Conservation (phyloP, 2,113 vertebrate genomes). For the Daphoenositta chrysoptera region DNA sequence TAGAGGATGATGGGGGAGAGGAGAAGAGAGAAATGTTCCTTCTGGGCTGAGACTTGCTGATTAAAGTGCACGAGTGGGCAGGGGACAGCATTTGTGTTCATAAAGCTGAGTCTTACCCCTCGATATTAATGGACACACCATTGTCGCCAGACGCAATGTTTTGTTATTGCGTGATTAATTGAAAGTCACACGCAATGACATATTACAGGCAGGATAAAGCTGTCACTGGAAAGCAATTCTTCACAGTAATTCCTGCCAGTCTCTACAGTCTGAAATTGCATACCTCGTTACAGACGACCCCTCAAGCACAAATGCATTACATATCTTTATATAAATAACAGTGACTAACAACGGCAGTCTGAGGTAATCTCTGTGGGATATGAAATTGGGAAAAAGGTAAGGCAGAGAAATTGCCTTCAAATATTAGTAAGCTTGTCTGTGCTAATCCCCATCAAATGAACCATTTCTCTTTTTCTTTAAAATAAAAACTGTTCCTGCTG, state of each 20-base stretch:
- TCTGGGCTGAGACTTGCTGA: slow-evolving; percentile 19
- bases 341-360: slow-evolving; percentile 50
- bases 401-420: slow-evolving; percentile 22
- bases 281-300: slow-evolving; percentile 26
- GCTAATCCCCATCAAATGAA: slow-evolving; percentile 60
- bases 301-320: slow-evolving; percentile 56
- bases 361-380: slow-evolving; percentile 52
- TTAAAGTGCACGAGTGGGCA: slow-evolving; percentile 38
- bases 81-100: slow-evolving; percentile 29
- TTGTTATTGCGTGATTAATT: slow-evolving; percentile 67
- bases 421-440: slow-evolving; percentile 48
- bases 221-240: slow-evolving; percentile 58
- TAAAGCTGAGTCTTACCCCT: neutral
- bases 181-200: slow-evolving; percentile 62
- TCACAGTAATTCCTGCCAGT: slow-evolving; percentile 59
- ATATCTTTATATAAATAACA: slow-evolving; percentile 68
- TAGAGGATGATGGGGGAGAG: neutral
- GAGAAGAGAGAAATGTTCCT: slow-evolving; percentile 14
- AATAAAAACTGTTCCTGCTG: slow-evolving; percentile 20
- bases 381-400: slow-evolving; percentile 37
- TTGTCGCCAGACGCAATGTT: slow-evolving; percentile 35
- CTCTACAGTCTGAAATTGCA: slow-evolving; percentile 49
- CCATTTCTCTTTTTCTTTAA: slow-evolving; percentile 41
- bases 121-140: slow-evolving; percentile 29
- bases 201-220: slow-evolving; percentile 65